Percentiles rank a stretch among this genome's conserved stretches.
These are phyloP conservation scores for Hirtodrosophila histrioides DNA, from an alignment of 2,888 invertebrate genomes.

Conservation along the genomic window DNA sequence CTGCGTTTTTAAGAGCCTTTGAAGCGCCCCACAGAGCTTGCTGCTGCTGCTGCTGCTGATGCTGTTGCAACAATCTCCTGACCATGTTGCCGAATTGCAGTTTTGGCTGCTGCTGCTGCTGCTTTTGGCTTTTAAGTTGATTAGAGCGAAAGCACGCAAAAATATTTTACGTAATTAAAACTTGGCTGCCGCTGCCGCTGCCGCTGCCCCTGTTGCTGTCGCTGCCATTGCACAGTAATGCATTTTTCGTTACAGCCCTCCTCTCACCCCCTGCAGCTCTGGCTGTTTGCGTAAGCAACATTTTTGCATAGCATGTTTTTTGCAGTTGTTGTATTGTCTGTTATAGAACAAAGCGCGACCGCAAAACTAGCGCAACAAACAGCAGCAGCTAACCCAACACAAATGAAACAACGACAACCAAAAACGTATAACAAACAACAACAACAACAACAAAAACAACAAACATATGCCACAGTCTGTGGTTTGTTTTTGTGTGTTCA, in stretches of 20 bases:
- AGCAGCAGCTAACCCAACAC: slow-evolving; percentile 46
- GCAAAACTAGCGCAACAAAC: slow-evolving; percentile 74
- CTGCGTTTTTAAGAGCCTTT: slow-evolving; percentile 42
- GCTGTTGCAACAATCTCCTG: slow-evolving; percentile 49
- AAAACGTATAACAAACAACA: slow-evolving; percentile 9
- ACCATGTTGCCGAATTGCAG: slow-evolving; percentile 71
- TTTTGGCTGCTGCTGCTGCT: slow-evolving; percentile 33
- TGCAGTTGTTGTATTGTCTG: slow-evolving; percentile 60
- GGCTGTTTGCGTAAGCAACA: slow-evolving; percentile 53
- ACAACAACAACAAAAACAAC: slow-evolving; percentile 24
- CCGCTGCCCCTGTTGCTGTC: slow-evolving; percentile 45
- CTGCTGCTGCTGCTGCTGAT: slow-evolving; percentile 27
- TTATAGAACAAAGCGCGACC: slow-evolving; percentile 65
- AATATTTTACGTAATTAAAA: slow-evolving; percentile 79
- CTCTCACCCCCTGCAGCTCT: neutral
- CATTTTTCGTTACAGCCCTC: slow-evolving; percentile 36
- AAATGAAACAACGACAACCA: slow-evolving; percentile 42
- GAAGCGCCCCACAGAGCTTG: slow-evolving; percentile 27
- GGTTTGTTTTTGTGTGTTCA: slow-evolving; percentile 32
- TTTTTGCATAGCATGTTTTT: slow-evolving; percentile 43
- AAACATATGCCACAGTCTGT: slow-evolving; percentile 53
- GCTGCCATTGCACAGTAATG: slow-evolving; percentile 63
- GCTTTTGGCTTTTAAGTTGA: slow-evolving; percentile 73
- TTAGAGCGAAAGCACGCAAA: slow-evolving; percentile 70
- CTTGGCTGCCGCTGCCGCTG: slow-evolving; percentile 54